Percentiles rank a stretch among this genome's conserved stretches.
Conservation (phyloP, 2,888 invertebrate species). For the Zeuzera pyrina region DNA sequence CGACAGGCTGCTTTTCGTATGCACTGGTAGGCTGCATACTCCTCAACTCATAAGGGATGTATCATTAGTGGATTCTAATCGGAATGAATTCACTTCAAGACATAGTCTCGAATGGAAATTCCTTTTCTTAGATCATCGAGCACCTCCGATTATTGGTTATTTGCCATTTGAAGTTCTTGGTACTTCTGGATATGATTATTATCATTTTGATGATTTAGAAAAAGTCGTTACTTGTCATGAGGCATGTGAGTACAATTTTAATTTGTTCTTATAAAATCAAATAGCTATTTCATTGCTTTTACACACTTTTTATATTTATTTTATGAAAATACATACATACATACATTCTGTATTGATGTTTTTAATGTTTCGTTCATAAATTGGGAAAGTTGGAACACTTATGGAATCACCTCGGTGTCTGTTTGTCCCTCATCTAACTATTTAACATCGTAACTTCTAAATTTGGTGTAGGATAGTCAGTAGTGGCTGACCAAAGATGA, state of each 20-base stretch:
- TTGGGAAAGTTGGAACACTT: too few species aligned
- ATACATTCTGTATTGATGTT: background rate
- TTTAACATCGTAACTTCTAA: too few species aligned
- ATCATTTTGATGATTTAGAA: conserved; percentile 94
- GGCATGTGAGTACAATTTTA: conserved; percentile 79
- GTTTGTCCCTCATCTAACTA: too few species aligned
- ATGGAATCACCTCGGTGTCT: too few species aligned
- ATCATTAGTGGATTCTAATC: conserved; percentile 82
- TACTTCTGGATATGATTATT: conserved; percentile 96
- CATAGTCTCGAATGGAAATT: conserved; percentile 98
- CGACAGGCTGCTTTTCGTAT: conserved; percentile 84
- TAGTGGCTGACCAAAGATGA: too few species aligned
- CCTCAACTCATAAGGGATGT: conserved; percentile 90
- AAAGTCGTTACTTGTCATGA: conserved; percentile 90
- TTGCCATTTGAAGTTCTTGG: conserved; percentile 95
- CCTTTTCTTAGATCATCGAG: conserved; percentile 91
- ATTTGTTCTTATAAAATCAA: background rate
- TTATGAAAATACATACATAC: background rate
- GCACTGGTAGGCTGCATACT: conserved; percentile 85
- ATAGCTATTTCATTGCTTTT: background rate
- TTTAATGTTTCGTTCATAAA: too few species aligned
- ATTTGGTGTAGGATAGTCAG: too few species aligned
- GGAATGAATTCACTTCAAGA: conserved; percentile 91
- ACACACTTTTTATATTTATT: background rate
- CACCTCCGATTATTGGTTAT: conserved; percentile 93